Conservation (phyloP, 2,888 invertebrate species). For the Drosophila longiperda region DNA sequence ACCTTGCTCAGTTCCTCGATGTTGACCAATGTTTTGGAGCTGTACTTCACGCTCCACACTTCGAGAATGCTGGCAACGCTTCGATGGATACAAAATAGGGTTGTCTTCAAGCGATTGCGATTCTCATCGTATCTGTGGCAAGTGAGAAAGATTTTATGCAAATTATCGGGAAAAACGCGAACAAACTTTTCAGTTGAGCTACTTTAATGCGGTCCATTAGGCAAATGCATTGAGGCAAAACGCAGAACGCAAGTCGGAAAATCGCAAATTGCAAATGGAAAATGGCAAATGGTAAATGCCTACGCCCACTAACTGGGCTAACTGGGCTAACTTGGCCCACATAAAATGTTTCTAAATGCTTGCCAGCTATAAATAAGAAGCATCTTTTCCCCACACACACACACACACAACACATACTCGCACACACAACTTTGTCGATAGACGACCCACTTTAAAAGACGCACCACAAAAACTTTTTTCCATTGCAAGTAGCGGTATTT, state of each 20-base stretch:
- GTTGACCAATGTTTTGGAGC: constrained; percentile 85
- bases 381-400: not conserved
- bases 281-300: constrained; percentile 12
- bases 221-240: constrained; percentile 63
- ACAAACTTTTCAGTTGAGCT: constrained; percentile 73
- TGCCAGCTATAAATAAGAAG: constrained; percentile 69
- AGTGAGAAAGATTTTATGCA: constrained; percentile 46
- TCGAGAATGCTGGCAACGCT: constrained; percentile 92
- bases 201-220: constrained; percentile 74
- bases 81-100: constrained; percentile 91
- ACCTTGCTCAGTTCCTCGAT: constrained; percentile 82
- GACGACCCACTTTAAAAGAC: constrained; percentile 45
- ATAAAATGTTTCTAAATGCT: constrained; percentile 73
- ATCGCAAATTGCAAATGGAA: constrained; percentile 5
- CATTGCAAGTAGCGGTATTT: constrained; percentile 6
- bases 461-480: constrained; percentile 41
- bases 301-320: constrained; percentile 18
- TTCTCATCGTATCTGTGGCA: constrained; percentile 84
- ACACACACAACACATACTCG: constrained; percentile 9
- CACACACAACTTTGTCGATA: constrained; percentile 27
- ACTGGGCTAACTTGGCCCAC: constrained; percentile 41
- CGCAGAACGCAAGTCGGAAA: constrained; percentile 6
- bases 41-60: constrained; percentile 92
- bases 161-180: constrained; percentile 52
- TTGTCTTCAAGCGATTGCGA: constrained; percentile 86